Evolutionary conservation across 2,888 invertebrate genomes (phyloP), one percentile per base, ranked within the genome.

Genomic region (Ophion slaviceki): DNA sequence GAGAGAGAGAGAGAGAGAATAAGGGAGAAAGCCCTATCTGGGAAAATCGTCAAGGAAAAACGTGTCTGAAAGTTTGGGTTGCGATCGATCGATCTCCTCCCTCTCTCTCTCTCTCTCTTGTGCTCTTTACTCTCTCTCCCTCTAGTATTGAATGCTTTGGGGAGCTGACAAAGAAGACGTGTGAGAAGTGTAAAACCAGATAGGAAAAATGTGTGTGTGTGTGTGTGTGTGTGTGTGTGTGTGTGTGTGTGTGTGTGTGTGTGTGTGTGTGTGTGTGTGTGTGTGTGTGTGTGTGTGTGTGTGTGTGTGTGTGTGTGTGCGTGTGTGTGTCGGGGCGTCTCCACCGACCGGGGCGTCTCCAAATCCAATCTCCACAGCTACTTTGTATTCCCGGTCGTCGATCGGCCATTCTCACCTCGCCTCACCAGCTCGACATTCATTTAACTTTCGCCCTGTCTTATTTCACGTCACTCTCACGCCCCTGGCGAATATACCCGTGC

Each of bases 351-450:
- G 87, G 61, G 79, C 87, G 85, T 88, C 87, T 86, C 84, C 81
- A 88, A 87, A 88, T 88, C 87, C 87, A 88, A 88, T 88, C 88
- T 88, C 88, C 85, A 81, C 78, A 86, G 85, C 87, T 88, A 87
- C 85, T 88, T 88, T 88, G 87, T 88, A 88, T 88, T 87, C 88
- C 83, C 76, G 80, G 81, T 85, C 83, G 86, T 85, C 84, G 87
- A 86, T 86, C 83, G 85, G 85, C 88, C 84, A 87, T 88, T 84
- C 84, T 85, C 81, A 75, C 81, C 87, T 88, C 82, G 84, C 84
- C 86, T 84, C 84, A 85, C 87, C 87, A 82, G 85, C 86, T 86
- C 85, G 86, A 85, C 86, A 87, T 87, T 88, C 87, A 87, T 87
- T 88, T 85, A 88, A 88, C 85, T 86, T 86, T 88, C 86, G 75